phyloP scores from a whole-genome alignment of 2,797 vertebrate species.

The Gymnothorax javanicus region DNA sequence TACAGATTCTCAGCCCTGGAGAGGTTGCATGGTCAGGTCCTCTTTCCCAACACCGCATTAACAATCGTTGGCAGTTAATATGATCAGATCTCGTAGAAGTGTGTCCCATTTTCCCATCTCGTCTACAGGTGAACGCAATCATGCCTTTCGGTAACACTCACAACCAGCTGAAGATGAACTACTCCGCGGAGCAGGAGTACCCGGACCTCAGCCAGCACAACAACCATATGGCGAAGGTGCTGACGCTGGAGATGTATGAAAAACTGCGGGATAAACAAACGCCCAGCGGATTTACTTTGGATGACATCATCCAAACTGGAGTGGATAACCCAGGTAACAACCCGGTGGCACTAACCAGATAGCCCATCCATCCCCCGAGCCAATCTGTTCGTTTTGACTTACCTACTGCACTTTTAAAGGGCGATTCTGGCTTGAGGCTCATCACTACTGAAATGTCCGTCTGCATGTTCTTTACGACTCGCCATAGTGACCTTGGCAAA shows the following conservation, averaged over 20 bases:
- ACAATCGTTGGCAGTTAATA: neutral
- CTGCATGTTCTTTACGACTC: neutral
- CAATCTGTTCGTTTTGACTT: constrained; percentile 10
- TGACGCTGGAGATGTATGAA: constrained; percentile 77
- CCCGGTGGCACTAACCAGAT: neutral
- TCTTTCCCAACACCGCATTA: neutral
- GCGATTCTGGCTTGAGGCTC: neutral
- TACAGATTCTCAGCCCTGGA: constrained; percentile 30
- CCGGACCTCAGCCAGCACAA: constrained; percentile 84
- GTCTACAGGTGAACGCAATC: constrained; percentile 63
- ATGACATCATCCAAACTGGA: constrained; percentile 84
- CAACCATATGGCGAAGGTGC: constrained; percentile 86
- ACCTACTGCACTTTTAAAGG: constrained; percentile 4
- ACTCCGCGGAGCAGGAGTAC: constrained; percentile 79
- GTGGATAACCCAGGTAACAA: constrained; percentile 84
- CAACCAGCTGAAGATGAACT: constrained; percentile 87
- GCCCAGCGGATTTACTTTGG: constrained; percentile 80
- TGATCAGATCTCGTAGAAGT: neutral
- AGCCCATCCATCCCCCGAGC: too few species aligned
- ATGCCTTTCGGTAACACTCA: constrained; percentile 97
- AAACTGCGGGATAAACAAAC: constrained; percentile 80
- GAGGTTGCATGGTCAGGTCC: constrained; percentile 31
- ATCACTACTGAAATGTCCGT: neutral
- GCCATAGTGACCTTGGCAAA: neutral
- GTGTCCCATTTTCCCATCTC: constrained; percentile 19